Conservation (phyloP, 2,113 vertebrate genomes). For the Spea multiplicata region DNA sequence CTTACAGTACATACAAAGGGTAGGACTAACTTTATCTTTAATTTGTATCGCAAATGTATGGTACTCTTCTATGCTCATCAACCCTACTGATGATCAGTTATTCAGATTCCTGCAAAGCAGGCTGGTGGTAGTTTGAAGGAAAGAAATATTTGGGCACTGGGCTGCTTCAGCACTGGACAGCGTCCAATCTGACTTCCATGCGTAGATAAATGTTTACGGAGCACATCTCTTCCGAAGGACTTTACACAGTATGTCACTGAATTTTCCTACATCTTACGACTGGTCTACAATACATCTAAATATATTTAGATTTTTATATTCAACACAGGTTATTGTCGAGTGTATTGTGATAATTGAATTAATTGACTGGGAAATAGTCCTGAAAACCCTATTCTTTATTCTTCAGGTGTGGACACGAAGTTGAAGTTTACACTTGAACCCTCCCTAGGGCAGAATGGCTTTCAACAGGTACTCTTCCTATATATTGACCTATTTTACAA, state of each 20-base stretch:
- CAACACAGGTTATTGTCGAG: too few relatives aligned
- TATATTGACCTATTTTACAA: background rate
- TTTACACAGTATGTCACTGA: too few relatives aligned
- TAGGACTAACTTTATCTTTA: background rate
- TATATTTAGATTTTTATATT: too few relatives aligned
- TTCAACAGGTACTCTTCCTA: constrained; percentile 85
- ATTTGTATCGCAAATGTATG: background rate
- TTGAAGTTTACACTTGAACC: constrained; percentile 97
- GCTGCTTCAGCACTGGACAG: constrained; percentile 42
- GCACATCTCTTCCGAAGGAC: too few relatives aligned
- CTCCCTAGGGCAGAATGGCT: constrained; percentile 91
- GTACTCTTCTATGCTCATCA: background rate
- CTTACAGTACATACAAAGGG: too few relatives aligned
- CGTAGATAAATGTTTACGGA: too few relatives aligned
- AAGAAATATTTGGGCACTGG: background rate
- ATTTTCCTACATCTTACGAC: background rate
- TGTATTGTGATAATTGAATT: too few relatives aligned
- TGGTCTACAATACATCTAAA: too few relatives aligned
- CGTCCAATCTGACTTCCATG: background rate
- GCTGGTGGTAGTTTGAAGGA: too few relatives aligned
- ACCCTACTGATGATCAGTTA: too few relatives aligned
- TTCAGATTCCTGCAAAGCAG: too few relatives aligned
- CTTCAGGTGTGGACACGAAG: constrained; percentile 89
- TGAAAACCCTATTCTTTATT: background rate
- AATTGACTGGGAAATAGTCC: background rate